Conservation (phyloP, 2,113 vertebrate species). For the Gymnocephalus cernua region DNA sequence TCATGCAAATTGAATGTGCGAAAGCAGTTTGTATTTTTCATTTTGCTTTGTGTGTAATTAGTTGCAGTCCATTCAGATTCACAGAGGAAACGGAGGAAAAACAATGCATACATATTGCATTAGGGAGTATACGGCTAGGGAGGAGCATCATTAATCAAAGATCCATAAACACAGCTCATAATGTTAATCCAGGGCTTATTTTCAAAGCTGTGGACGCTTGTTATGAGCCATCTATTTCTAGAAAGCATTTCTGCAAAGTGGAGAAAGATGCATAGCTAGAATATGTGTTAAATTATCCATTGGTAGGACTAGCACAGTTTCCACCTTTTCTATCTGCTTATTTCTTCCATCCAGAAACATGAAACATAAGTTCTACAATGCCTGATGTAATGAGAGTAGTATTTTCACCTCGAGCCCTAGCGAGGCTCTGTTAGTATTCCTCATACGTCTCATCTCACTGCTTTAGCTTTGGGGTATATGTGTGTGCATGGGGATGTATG, state of each 20-base stretch:
- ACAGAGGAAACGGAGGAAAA: conserved; percentile 67
- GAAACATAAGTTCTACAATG: conserved; percentile 16
- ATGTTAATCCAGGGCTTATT: conserved; percentile 57
- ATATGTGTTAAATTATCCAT: conserved; percentile 51
- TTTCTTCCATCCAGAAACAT: conserved; percentile 16
- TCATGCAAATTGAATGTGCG: conserved; percentile 68
- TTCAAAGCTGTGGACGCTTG: conserved; percentile 52
- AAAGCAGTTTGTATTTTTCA: conserved; percentile 63
- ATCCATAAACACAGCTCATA: conserved; percentile 68
- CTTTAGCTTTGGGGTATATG: conserved; percentile 27
- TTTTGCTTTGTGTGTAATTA: conserved; percentile 71
- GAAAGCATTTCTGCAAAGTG: conserved; percentile 38
- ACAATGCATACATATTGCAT: conserved; percentile 82
- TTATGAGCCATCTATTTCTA: conserved; percentile 51
- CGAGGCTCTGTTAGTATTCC: conserved; percentile 51
- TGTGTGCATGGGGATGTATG: conserved; percentile 20
- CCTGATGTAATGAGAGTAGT: conserved; percentile 44
- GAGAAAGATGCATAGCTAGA: conserved; percentile 25
- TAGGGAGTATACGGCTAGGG: conserved; percentile 61
- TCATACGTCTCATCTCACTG: conserved; percentile 32
- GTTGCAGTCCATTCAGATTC: conserved; percentile 56
- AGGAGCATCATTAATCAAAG: conserved; percentile 76
- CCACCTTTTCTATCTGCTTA: neutral
- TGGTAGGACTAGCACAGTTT: neutral
- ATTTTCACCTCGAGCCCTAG: conserved; percentile 23